These are phyloP conservation scores for Myotis findleyi DNA, from an alignment of 2,797 vertebrate genomes.

Conservation along the genomic window DNA sequence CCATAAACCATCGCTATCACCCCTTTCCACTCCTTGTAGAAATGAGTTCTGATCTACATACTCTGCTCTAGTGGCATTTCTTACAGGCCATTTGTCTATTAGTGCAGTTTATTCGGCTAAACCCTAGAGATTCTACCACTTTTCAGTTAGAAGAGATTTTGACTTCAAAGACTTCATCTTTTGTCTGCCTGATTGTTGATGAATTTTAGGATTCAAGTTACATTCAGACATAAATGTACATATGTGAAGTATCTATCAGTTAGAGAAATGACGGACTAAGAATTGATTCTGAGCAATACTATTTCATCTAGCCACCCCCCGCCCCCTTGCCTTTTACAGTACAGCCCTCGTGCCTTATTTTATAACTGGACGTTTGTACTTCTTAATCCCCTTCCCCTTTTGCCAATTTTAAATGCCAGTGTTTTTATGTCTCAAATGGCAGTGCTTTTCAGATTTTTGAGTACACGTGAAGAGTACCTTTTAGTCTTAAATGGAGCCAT, in stretches of 20 bases:
- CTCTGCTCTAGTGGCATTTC: background rate
- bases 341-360: background rate
- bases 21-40: background rate
- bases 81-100: background rate
- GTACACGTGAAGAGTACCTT: background rate
- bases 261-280: background rate
- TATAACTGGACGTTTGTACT: too few species aligned
- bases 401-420: conserved; percentile 26
- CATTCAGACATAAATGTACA: background rate
- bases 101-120: background rate
- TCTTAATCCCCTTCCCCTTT: background rate
- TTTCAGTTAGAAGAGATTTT: conserved; percentile 7
- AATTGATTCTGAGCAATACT: background rate
- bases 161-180: background rate
- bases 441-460: background rate
- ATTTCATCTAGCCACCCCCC: background rate
- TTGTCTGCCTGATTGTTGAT: background rate
- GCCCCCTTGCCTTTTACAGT: background rate
- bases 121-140: background rate
- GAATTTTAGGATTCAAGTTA: conserved; percentile 30
- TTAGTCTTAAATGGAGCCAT: background rate
- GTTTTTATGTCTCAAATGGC: background rate
- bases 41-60: background rate
- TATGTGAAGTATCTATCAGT: background rate
- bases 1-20: background rate